Evolutionary conservation across 2,113 vertebrate genomes (phyloP).

Genomic region (Alligator mississippiensis): DNA sequence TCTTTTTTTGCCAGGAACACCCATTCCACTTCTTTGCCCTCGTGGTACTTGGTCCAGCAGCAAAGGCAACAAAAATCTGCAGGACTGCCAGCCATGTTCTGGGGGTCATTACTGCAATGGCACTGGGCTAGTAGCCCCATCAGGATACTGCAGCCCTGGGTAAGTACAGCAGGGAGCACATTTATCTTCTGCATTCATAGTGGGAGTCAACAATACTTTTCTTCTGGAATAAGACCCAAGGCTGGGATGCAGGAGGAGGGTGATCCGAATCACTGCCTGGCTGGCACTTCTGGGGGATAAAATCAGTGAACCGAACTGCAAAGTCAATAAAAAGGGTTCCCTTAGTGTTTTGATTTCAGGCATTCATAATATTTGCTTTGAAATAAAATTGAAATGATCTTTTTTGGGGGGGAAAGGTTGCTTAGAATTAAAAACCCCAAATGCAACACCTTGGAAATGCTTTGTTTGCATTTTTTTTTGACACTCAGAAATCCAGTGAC

Average conservation of each 20-base stretch:
- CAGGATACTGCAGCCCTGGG: conserved; percentile 83
- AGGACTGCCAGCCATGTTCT: conserved; percentile 80
- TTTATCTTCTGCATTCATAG: accelerated
- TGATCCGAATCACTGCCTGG: no score
- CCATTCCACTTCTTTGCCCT: conserved; percentile 79
- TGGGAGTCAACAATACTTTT: accelerated
- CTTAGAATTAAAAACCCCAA: no score
- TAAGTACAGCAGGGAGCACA: not conserved
- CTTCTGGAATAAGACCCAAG: not conserved
- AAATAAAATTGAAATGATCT: no score
- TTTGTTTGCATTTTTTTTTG: no score
- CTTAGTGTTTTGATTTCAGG: no score
- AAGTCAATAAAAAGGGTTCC: no score
- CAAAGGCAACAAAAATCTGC: conserved; percentile 73
- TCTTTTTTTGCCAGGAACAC: conserved; percentile 75
- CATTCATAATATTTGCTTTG: no score
- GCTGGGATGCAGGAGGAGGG: not conserved
- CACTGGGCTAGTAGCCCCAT: conserved; percentile 74
- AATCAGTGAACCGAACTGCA: no score
- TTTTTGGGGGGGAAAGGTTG: no score
- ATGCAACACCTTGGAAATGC: no score
- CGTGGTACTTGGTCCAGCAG: conserved; percentile 84
- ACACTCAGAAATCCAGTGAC: no score
- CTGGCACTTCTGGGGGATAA: no score
- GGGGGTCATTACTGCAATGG: conserved; percentile 82